phyloP scores from a whole-genome alignment of 2,888 invertebrate species.

The Hypselothyrea guttata region DNA sequence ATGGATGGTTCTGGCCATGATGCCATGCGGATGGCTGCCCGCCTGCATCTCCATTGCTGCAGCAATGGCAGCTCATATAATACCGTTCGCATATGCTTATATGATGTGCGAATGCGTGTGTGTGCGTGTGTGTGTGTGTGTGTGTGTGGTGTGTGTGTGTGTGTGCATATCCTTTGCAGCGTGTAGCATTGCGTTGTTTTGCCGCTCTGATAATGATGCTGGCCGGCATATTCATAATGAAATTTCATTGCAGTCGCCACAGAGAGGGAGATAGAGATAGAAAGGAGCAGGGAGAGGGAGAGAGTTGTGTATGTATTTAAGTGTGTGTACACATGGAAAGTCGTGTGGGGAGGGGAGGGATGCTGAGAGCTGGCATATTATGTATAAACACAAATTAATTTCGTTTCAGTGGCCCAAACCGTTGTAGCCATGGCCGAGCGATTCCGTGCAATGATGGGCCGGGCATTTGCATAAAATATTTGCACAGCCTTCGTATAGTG shows the following conservation, averaged over 20 bases:
- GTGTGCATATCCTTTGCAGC: constrained; percentile 71
- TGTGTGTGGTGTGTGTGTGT: constrained; percentile 39
- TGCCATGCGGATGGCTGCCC: constrained; percentile 33
- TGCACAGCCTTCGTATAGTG: constrained; percentile 76
- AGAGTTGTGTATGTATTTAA: constrained; percentile 35
- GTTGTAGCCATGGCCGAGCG: constrained; percentile 61
- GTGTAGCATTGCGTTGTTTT: constrained; percentile 71
- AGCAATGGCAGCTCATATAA: constrained; percentile 65
- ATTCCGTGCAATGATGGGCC: constrained; percentile 65
- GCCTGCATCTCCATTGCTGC: constrained; percentile 46
- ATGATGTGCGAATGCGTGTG: constrained; percentile 14
- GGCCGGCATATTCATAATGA: constrained; percentile 75
- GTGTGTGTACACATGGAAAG: constrained; percentile 48
- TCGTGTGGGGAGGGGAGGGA: constrained; percentile 22
- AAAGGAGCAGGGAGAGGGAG: not conserved
- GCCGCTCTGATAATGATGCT: constrained; percentile 76
- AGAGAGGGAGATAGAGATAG: constrained; percentile 19
- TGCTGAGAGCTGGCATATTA: constrained; percentile 70
- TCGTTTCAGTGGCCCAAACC: constrained; percentile 77
- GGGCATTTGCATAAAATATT: constrained; percentile 81
- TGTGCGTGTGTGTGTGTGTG: constrained; percentile 17
- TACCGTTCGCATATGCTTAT: constrained; percentile 65
- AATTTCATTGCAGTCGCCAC: constrained; percentile 72
- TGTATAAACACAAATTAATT: constrained; percentile 79
- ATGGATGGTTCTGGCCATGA: constrained; percentile 19